Conservation (phyloP, 1,140 invertebrate genomes). For the Hetaerina americana region DNA sequence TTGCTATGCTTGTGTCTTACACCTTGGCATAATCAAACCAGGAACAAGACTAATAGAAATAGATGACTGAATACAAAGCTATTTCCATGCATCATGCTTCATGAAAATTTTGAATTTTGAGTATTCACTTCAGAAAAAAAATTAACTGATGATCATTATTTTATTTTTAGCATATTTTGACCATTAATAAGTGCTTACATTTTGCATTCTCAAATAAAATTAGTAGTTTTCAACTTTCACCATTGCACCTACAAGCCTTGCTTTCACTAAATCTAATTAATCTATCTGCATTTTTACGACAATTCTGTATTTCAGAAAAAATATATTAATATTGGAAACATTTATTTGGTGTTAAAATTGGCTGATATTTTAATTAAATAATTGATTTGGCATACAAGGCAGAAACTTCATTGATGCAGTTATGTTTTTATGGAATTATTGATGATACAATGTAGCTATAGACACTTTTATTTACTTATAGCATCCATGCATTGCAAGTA, state of each 20-base stretch:
- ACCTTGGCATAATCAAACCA: neutral
- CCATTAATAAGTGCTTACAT: neutral
- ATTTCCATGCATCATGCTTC: neutral
- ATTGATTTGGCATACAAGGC: neutral
- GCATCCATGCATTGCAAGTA: neutral
- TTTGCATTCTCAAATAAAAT: neutral
- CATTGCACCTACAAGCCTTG: slow-evolving; percentile 10
- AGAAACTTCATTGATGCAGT: neutral
- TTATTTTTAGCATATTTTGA: neutral
- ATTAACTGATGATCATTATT: neutral
- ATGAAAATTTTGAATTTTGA: neutral
- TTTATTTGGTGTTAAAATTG: neutral
- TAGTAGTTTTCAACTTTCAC: slow-evolving; percentile 11
- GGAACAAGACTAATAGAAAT: neutral
- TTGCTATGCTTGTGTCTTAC: neutral
- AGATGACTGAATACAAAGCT: neutral
- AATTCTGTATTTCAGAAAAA: neutral
- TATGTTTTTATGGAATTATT: neutral
- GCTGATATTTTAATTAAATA: neutral
- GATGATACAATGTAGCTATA: neutral
- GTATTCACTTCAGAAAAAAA: no score
- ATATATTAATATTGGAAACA: neutral
- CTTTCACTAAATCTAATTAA: neutral
- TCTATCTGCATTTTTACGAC: neutral
- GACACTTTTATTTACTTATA: neutral